phyloP scores from a whole-genome alignment of 2,113 vertebrate species.

The Athene cunicularia region DNA sequence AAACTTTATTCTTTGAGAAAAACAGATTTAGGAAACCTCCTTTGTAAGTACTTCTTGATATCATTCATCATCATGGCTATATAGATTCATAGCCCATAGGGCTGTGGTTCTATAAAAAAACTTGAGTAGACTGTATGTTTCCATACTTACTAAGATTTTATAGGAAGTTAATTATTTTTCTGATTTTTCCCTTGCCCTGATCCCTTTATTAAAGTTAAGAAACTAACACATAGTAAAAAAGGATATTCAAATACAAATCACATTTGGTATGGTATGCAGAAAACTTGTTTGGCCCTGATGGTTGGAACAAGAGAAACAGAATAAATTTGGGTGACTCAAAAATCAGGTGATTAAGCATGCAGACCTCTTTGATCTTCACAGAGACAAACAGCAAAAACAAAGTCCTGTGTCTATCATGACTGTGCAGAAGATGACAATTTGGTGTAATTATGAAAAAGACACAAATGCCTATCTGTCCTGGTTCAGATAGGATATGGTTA shows the following conservation, averaged over 20 bases:
- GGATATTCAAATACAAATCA: background rate
- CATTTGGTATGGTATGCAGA: background rate
- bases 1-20: background rate
- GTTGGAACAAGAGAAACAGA: background rate
- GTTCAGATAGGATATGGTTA: too few relatives aligned
- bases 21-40: background rate
- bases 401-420: background rate
- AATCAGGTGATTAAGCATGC: background rate
- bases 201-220: background rate
- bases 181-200: background rate
- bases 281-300: background rate
- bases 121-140: background rate
- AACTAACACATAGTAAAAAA: background rate
- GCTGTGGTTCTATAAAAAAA: background rate
- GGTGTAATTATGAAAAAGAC: background rate
- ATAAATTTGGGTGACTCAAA: background rate
- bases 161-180: background rate
- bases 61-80: background rate
- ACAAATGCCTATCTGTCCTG: background rate
- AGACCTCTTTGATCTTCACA: background rate
- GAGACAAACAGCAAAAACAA: background rate
- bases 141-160: background rate
- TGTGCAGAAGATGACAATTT: background rate
- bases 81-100: background rate
- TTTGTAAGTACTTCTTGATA: background rate